Conservation (phyloP, 2,888 invertebrate genomes). For the Ceriagrion tenellum region DNA sequence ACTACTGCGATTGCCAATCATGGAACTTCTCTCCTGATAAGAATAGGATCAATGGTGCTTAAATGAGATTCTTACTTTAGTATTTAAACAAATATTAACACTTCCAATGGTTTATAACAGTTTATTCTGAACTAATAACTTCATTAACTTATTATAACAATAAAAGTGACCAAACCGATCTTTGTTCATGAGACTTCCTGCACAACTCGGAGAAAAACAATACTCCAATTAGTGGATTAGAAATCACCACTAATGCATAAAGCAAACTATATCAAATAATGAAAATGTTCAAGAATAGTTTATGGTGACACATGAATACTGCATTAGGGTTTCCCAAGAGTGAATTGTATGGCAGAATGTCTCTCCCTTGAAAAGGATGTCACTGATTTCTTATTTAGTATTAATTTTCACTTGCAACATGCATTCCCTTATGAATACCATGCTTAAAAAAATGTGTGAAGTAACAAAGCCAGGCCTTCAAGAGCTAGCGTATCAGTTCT, state of each 20-base stretch:
- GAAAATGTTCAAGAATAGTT: not conserved
- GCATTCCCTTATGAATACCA: not conserved
- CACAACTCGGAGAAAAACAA: not conserved
- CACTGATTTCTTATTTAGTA: no score
- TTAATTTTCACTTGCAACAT: no score
- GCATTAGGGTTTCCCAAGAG: not conserved
- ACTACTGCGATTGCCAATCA: not conserved
- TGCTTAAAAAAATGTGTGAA: not conserved
- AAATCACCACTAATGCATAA: not conserved
- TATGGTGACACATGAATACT: not conserved
- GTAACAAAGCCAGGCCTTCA: not conserved
- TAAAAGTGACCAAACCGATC: not conserved
- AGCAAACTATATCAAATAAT: not conserved
- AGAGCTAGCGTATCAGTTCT: not conserved
- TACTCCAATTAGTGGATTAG: not conserved
- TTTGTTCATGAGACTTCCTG: not conserved
- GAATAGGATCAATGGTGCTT: not conserved
- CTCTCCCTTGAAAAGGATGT: not conserved
- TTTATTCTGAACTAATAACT: slow-evolving; percentile 9
- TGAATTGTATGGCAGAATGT: not conserved
- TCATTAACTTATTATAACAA: slow-evolving; percentile 3
- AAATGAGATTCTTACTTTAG: not conserved
- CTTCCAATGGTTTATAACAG: not conserved
- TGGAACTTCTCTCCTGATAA: not conserved
- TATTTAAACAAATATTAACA: not conserved